Conservation (phyloP, 1,140 invertebrate species). For the Drosophila bifasciata region DNA sequence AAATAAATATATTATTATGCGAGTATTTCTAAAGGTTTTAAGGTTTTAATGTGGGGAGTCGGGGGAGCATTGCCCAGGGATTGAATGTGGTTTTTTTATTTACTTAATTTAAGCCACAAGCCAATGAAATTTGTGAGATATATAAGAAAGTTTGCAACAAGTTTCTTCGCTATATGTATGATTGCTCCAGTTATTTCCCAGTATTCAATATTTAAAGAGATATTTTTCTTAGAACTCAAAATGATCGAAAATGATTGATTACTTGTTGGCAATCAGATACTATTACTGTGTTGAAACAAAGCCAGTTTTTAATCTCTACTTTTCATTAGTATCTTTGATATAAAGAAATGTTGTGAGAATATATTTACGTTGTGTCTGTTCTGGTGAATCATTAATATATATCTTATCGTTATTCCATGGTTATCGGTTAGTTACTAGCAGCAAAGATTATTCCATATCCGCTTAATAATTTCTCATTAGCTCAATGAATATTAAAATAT, state of each 20-base stretch:
- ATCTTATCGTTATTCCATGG: conserved; percentile 1
- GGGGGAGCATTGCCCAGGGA: no score
- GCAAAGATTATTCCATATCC: background rate
- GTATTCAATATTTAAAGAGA: background rate
- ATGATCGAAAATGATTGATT: no score
- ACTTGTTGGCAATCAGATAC: no score
- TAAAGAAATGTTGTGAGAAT: background rate
- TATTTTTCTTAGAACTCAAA: no score
- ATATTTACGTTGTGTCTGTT: background rate
- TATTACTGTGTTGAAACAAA: no score
- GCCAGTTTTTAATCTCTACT: no score
- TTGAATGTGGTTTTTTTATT: background rate
- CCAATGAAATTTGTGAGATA: no score
- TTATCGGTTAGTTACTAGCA: background rate
- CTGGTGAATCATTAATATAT: conserved; percentile 22
- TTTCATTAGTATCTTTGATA: no score
- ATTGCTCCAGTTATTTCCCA: no score
- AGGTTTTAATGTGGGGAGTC: no score
- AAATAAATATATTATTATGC: conserved; percentile 7
- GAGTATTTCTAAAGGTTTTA: background rate
- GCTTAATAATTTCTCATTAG: conserved; percentile 4
- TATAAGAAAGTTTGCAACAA: background rate
- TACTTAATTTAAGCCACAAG: background rate
- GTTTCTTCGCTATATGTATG: no score
- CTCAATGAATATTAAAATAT: conserved; percentile 22